Evolutionary conservation across 2,797 vertebrate species (phyloP), one percentile per base, ranked within the genome.

Genomic region (Premnoplex brunnescens): DNA sequence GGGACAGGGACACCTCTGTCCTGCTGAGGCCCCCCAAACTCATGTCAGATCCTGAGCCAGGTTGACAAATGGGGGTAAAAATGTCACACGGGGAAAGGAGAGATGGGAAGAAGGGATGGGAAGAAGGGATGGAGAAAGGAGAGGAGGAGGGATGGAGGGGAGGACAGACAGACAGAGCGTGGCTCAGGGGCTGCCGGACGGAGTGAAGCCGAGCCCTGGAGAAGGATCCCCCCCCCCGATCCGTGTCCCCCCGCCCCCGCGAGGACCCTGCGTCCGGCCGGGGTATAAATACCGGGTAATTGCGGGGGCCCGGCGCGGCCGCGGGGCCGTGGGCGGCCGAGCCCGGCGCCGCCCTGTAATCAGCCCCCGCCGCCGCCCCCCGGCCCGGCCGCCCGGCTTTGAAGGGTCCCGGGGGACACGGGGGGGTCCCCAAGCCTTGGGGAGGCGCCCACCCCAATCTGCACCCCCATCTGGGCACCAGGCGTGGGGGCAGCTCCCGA

Each of bases 321-420:
- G 72, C 63, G 73, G 91, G 92, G 87, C 80, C 91, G 92, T 94
- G 92, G 92, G 84, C 64, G 63, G 85, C 88, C 73, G 87, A 56
- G 62, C 76, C 59, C 68, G 73, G 88, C 85, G 73, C 92, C 93
- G 88, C 95, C 95, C 95, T 94, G 95, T 93, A 92, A 94, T 94
- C 95, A 94, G 62, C 83, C 80, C 76, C 74, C 56, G 27, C 73
- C 41, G 16, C n/a, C 58, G 10, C 34, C 24, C 23, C 39, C 58
- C 30, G 23, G 23, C 30, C 32, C 19, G 54, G 21, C 56, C 56
- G 24, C 34, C 24, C 24, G 17, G 7, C 58, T 59, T 59, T 59
- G 58, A 59, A 59, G 58, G 58, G 24, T 27, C 58, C 24, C 36
- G 17, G 58, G 58, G 58, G 36, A 60, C 58, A 37, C 58, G 7